A percentile compares a stretch with the other conserved stretches of the same genome.
Conservation (phyloP, 2,888 invertebrate genomes). For the Caenorhabditis afra region DNA sequence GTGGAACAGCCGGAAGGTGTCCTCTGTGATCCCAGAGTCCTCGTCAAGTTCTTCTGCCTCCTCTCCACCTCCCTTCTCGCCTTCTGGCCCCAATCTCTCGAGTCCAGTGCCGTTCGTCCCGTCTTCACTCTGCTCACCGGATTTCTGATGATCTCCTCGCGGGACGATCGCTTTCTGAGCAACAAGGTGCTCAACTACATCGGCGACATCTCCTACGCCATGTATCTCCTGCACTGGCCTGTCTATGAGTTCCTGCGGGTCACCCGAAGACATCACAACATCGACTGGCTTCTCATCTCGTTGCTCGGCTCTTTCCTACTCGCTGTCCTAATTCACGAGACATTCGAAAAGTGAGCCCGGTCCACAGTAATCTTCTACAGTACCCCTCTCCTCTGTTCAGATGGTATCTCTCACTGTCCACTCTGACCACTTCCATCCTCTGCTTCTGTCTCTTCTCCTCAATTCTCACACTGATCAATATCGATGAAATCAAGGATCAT, state of each 20-base stretch:
- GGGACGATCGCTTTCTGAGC: conserved; percentile 28
- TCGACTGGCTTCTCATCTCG: conserved; percentile 5
- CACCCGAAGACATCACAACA: conserved; percentile 1
- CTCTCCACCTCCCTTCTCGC: conserved; percentile 28
- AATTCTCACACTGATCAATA: conserved; percentile 29
- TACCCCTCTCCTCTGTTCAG: conserved; percentile 4
- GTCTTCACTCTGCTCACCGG: conserved; percentile 43
- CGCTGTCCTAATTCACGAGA: conserved; percentile 19
- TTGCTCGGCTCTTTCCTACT: conserved; percentile 21
- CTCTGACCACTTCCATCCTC: conserved; percentile 4
- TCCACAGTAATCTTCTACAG: background rate
- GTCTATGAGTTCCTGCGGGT: conserved; percentile 35
- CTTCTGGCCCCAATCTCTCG: conserved; percentile 23
- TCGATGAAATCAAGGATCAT: conserved; percentile 29
- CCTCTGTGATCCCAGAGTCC: background rate
- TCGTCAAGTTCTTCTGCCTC: conserved; percentile 32
- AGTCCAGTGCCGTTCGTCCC: conserved; percentile 14
- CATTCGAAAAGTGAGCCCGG: conserved; percentile 47
- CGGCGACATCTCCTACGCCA: conserved; percentile 63
- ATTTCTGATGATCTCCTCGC: conserved; percentile 31
- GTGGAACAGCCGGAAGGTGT: background rate
- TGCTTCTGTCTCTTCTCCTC: conserved; percentile 21
- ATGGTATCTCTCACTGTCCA: conserved; percentile 37
- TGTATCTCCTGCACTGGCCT: conserved; percentile 65
- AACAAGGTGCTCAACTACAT: conserved; percentile 51